Base-by-base conservation (phyloP, 2,888 invertebrate genomes). In the Amitus sp. region DNA sequence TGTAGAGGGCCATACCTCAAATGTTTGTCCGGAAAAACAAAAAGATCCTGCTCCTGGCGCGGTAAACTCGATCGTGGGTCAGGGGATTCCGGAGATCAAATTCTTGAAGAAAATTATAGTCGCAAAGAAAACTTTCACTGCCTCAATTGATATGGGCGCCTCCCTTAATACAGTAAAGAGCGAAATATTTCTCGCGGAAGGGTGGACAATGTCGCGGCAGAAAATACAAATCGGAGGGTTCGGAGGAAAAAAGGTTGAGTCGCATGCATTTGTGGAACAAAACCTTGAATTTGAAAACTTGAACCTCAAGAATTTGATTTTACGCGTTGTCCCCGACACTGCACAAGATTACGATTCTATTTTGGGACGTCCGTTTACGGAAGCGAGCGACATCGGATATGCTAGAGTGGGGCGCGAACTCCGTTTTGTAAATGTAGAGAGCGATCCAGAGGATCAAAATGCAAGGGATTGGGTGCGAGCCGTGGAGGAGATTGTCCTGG, bases 341-440 rank as follows among this genome's bases (percentile, higher is more conserved):
- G 57, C 49, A 0, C 56, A 65, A 18, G 2, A 3, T 2, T 48
- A 40, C 15, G 42, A 52, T 9, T 45, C 59, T 2, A 62, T 59
- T 46, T 20, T 65, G 30, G 59, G 59, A 6, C 23, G 59, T 37
- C 49, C 55, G 5, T 59, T 55, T 47, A 59, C 59, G 1, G 65
- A 59, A 33, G 46, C 53, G n/a, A n/a, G n/a, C n/a, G n/a, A n/a
- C n/a, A n/a, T n/a, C n/a, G n/a, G n/a, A n/a, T n/a, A n/a, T n/a
- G n/a, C n/a, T n/a, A n/a, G n/a, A n/a, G n/a, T n/a, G n/a, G n/a
- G n/a, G n/a, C n/a, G n/a, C n/a, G n/a, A n/a, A n/a, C n/a, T n/a
- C n/a, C n/a, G n/a, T n/a, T n/a, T n/a, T n/a, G n/a, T n/a, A n/a
- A n/a, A n/a, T n/a, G n/a, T n/a, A n/a, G n/a, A n/a, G n/a, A n/a